Percentiles rank a stretch among this genome's conserved stretches.
Evolutionary conservation across 1,140 invertebrate species (phyloP).

Genomic region (Cecropterus lyciades): DNA sequence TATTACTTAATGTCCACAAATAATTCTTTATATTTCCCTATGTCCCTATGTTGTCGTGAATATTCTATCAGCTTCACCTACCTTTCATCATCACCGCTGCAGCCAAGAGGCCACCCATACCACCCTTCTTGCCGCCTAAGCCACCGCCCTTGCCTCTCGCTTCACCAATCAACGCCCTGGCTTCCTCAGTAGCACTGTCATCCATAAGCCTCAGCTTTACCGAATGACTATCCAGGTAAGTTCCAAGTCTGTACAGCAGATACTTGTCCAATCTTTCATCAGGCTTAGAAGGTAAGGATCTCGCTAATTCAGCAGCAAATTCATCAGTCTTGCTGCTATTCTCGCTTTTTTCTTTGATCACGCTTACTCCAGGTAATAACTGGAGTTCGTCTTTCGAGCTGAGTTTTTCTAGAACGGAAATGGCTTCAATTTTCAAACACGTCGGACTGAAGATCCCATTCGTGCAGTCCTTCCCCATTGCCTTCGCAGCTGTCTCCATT

Average conservation of each 20-base stretch:
- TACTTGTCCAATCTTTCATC: slow-evolving; percentile 91
- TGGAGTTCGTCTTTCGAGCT: slow-evolving; percentile 87
- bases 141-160: slow-evolving; percentile 78
- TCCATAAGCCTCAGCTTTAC: slow-evolving; percentile 90
- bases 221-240: slow-evolving; percentile 89
- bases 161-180: slow-evolving; percentile 77
- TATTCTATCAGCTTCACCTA: slow-evolving; percentile 42
- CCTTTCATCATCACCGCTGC: slow-evolving; percentile 88
- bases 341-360: slow-evolving; percentile 87
- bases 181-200: slow-evolving; percentile 85
- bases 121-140: slow-evolving; percentile 75
- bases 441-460: slow-evolving; percentile 88
- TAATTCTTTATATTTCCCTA: too few species aligned
- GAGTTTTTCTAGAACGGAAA: slow-evolving; percentile 90
- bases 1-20: too few species aligned
- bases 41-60: too few species aligned
- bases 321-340: slow-evolving; percentile 86
- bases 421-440: slow-evolving; percentile 92
- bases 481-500: slow-evolving; percentile 56
- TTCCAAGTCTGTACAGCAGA: slow-evolving; percentile 88
- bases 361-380: slow-evolving; percentile 89
- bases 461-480: slow-evolving; percentile 86
- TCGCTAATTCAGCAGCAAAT: slow-evolving; percentile 88
- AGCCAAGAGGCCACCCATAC: slow-evolving; percentile 85
- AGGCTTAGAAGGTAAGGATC: slow-evolving; percentile 90